Percentiles rank a stretch among this genome's conserved stretches.
Conservation (phyloP, 2,888 invertebrate species). For the Desoria tigrina region DNA sequence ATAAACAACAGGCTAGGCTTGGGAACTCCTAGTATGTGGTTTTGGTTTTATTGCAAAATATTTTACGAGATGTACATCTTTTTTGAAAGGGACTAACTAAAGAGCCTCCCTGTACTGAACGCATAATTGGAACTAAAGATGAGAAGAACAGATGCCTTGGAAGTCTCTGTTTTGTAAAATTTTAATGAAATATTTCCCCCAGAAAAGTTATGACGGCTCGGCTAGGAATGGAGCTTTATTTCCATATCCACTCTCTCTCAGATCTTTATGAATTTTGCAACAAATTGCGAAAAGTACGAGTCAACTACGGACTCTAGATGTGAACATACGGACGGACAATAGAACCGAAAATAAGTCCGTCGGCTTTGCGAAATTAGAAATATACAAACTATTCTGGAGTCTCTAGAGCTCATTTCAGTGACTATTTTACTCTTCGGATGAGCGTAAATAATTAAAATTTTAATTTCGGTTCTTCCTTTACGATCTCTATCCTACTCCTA, state of each 20-base stretch:
- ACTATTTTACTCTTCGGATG: slow-evolving; percentile 12
- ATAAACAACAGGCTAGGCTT: too few species aligned
- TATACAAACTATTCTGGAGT: background rate
- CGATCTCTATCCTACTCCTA: background rate
- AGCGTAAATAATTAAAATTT: slow-evolving; percentile 16
- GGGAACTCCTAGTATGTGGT: too few species aligned
- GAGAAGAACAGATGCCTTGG: too few species aligned
- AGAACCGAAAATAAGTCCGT: too few species aligned
- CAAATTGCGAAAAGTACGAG: background rate
- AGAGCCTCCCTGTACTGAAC: too few species aligned
- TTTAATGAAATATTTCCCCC: slow-evolving; percentile 19
- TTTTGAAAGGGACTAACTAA: too few species aligned
- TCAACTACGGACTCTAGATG: background rate
- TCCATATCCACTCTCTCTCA: slow-evolving; percentile 3
- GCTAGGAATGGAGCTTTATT: background rate
- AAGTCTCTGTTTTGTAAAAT: slow-evolving; percentile 13
- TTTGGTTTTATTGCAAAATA: too few species aligned
- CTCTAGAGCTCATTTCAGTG: slow-evolving; percentile 13
- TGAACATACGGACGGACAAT: too few species aligned
- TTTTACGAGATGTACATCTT: too few species aligned
- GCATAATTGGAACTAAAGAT: too few species aligned
- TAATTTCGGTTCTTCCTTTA: slow-evolving; percentile 4
- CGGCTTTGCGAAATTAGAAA: too few species aligned
- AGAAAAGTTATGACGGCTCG: slow-evolving; percentile 19
- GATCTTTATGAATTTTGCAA: slow-evolving; percentile 19